Percentiles rank a stretch among this genome's conserved stretches.
Evolutionary conservation across 1,140 invertebrate genomes (phyloP).

Genomic region (Bombus sylvicola): DNA sequence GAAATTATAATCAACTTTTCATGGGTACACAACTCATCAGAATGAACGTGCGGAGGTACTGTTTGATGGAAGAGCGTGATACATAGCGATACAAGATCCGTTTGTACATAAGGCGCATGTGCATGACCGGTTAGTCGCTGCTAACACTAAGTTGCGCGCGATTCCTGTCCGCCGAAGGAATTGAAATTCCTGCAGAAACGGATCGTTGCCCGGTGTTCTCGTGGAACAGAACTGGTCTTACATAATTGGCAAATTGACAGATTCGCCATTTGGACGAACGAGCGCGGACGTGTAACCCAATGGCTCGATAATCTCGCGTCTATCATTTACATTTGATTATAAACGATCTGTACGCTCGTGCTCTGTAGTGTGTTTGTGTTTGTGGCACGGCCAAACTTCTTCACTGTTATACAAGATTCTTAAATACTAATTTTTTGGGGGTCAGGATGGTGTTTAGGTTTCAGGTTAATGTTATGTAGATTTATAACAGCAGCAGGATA

Average conservation of each 20-base stretch:
- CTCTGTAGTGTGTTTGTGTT: background rate
- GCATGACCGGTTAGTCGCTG: slow-evolving; percentile 6
- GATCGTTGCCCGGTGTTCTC: slow-evolving; percentile 34
- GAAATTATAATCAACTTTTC: background rate
- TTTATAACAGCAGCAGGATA: too few species aligned
- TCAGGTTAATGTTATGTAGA: background rate
- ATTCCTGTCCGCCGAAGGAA: slow-evolving; percentile 33
- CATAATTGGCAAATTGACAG: slow-evolving; percentile 29
- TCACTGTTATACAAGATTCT: too few species aligned
- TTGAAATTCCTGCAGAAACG: slow-evolving; percentile 47
- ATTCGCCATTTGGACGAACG: background rate
- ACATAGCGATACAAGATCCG: slow-evolving; percentile 8
- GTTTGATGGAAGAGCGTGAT: background rate
- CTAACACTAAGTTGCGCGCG: background rate
- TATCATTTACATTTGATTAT: background rate
- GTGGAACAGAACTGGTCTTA: background rate
- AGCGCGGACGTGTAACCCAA: background rate
- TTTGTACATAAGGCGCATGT: background rate
- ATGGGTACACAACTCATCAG: background rate
- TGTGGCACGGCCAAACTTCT: too few species aligned
- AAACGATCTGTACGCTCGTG: background rate
- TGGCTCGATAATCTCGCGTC: background rate
- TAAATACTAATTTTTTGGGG: too few species aligned
- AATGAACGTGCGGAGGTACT: background rate
- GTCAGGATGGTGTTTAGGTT: background rate